phyloP scores from a whole-genome alignment of 2,888 invertebrate genomes.

The Frankliniella intonsa region DNA sequence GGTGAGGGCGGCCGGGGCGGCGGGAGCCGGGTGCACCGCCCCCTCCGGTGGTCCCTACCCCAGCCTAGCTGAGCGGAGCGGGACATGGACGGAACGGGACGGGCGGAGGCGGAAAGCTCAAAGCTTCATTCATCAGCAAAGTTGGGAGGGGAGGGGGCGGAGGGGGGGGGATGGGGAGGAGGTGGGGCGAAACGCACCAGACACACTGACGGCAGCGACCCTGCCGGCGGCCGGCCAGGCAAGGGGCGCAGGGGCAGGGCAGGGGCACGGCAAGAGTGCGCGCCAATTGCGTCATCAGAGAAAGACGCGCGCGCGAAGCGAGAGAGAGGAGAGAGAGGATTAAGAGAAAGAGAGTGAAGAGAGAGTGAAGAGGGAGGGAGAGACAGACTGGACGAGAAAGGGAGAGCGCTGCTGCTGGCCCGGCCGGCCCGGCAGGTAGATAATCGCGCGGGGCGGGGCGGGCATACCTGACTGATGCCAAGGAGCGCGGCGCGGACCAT shows the following conservation, averaged over 20 bases:
- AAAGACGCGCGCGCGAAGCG: not conserved
- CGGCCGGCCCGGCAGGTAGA: no score
- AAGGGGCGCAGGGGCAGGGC: not conserved
- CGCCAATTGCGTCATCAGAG: slow-evolving; percentile 22
- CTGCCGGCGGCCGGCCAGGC: not conserved
- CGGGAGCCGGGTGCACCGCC: no score
- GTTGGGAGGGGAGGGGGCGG: not conserved
- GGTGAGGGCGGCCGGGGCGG: no score
- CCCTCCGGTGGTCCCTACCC: no score
- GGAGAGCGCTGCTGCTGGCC: no score
- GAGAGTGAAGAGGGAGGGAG: not conserved
- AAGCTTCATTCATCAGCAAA: no score
- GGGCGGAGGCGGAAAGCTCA: not conserved
- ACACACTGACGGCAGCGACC: not conserved
- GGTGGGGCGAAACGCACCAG: not conserved
- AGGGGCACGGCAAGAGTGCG: not conserved
- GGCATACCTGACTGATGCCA: not conserved
- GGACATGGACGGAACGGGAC: not conserved
- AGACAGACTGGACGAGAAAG: no score
- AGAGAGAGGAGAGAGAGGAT: not conserved
- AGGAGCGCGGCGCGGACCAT: not conserved
- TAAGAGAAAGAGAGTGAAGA: not conserved
- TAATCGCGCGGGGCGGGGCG: no score
- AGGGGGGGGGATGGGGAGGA: not conserved
- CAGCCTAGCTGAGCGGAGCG: not conserved